These are phyloP conservation scores for Aphelinus certus DNA, from an alignment of 1,140 invertebrate species.

Conservation along the genomic window DNA sequence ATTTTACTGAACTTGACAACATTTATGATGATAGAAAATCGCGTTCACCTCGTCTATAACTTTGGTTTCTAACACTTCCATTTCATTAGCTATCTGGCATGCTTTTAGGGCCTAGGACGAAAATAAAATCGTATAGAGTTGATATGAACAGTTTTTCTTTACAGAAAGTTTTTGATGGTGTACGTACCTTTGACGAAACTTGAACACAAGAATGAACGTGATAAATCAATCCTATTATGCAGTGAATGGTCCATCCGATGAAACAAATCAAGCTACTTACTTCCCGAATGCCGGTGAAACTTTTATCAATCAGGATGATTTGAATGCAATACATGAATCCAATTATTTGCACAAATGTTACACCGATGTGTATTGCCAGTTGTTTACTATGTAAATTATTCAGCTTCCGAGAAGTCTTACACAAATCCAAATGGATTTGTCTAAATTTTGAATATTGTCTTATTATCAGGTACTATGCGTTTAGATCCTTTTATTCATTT, in stretches of 20 bases:
- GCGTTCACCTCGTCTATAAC: not conserved
- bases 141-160: not conserved
- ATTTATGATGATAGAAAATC: not conserved
- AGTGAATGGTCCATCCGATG: too few relatives aligned
- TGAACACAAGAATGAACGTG: too few relatives aligned
- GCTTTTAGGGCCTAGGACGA: too few relatives aligned
- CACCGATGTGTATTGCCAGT: constrained; percentile 37
- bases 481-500: too few relatives aligned
- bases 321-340: constrained; percentile 32
- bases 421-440: constrained; percentile 47
- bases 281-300: too few relatives aligned
- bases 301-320: not conserved
- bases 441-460: constrained; percentile 31
- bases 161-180: not conserved
- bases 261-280: too few relatives aligned
- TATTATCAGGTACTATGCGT: not conserved
- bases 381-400: constrained; percentile 45
- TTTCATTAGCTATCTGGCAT: constrained; percentile 1
- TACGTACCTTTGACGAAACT: not conserved
- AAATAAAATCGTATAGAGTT: too few relatives aligned
- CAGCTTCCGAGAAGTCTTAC: constrained; percentile 30
- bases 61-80: not conserved
- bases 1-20: constrained; percentile 29
- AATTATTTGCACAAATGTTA: constrained; percentile 38
- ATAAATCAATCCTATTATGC: too few relatives aligned